phyloP scores from a whole-genome alignment of 2,797 vertebrate species.

The Cirrhinus mrigala region DNA sequence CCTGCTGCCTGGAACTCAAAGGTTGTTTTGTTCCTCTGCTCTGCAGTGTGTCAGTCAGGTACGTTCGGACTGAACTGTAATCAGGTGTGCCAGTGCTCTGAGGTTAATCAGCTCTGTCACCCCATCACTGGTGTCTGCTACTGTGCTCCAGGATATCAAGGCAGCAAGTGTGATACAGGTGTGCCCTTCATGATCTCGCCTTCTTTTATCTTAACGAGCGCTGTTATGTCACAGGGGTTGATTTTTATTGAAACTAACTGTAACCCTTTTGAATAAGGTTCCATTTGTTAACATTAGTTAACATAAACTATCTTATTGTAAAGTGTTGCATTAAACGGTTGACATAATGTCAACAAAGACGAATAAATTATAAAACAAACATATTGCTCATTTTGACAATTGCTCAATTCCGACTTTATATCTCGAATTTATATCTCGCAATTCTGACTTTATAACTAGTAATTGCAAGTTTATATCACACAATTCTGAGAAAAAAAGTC shows the following conservation, averaged over 20 bases:
- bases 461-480: no score
- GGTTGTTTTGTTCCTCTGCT: constrained; percentile 22
- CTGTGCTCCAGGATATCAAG: constrained; percentile 79
- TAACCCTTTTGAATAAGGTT: neutral
- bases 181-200: constrained; percentile 59
- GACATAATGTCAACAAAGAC: no score
- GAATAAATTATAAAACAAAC: no score
- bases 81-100: constrained; percentile 75
- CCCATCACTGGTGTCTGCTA: constrained; percentile 76
- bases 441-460: no score
- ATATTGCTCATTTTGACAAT: no score
- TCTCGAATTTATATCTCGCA: no score
- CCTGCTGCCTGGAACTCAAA: neutral
- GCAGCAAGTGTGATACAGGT: constrained; percentile 75
- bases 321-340: no score
- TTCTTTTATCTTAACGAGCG: neutral
- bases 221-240: neutral
- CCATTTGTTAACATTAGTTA: neutral
- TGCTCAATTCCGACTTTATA: no score
- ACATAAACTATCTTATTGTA: no score
- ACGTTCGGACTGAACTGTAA: constrained; percentile 80
- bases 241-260: neutral
- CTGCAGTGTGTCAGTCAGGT: constrained; percentile 78
- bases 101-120: constrained; percentile 80
- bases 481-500: no score